phyloP scores from a whole-genome alignment of 2,797 vertebrate genomes.

The Pelochelys cantorii region DNA sequence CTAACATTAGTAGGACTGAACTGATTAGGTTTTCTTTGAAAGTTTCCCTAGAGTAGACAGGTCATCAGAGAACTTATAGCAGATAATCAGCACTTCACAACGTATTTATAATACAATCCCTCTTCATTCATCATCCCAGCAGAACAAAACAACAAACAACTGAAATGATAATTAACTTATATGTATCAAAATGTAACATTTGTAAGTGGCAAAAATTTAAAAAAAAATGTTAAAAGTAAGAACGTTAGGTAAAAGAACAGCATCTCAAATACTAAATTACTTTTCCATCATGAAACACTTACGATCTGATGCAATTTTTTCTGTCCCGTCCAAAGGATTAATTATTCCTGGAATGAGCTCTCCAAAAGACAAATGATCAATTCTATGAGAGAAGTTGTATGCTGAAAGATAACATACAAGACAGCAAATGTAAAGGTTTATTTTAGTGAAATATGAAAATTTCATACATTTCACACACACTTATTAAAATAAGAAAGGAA shows the following conservation, averaged over 20 bases:
- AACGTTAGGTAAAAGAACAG: not conserved
- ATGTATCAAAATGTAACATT: not conserved
- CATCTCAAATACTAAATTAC: not conserved
- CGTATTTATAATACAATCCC: not conserved
- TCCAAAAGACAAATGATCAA: conserved; percentile 98
- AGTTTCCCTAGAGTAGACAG: not conserved
- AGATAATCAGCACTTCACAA: not conserved
- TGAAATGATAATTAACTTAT: not conserved
- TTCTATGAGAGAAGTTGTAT: conserved; percentile 98
- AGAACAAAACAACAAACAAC: not conserved
- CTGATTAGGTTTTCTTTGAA: not conserved
- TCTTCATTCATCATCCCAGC: not conserved
- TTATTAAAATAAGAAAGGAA: accelerated
- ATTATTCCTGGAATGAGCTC: conserved; percentile 94
- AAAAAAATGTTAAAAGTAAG: not conserved
- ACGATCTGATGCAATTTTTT: conserved; percentile 93
- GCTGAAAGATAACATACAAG: conserved; percentile 81
- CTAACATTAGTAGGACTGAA: not conserved
- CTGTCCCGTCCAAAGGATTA: conserved; percentile 95
- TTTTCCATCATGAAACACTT: conserved; percentile 70
- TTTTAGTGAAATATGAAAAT: not conserved
- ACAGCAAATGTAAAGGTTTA: not conserved
- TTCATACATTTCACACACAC: not conserved
- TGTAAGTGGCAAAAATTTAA: not conserved
- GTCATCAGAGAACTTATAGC: not conserved